phyloP scores from a whole-genome alignment of 53 echinoderm and acorn worm species.

The Hippasteria phrygiana region DNA sequence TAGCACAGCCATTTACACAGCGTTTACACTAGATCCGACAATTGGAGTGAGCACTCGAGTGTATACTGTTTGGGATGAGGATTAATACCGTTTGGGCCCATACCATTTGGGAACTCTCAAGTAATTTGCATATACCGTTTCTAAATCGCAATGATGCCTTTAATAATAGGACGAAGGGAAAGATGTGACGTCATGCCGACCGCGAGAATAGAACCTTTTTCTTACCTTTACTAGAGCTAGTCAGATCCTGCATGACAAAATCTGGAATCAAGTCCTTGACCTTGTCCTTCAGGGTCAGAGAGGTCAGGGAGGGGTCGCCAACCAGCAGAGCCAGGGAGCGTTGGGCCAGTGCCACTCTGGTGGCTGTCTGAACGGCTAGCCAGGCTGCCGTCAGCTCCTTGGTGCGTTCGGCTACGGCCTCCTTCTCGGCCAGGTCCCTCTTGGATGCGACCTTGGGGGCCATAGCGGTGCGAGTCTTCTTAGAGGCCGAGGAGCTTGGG shows the following conservation, averaged over 20 bases:
- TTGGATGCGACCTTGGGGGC: constrained; percentile 51
- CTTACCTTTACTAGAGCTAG: constrained; percentile 56
- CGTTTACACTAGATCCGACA: no score
- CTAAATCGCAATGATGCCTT: no score
- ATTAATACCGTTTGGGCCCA: no score
- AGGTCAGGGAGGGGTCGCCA: constrained; percentile 90
- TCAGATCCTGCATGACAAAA: constrained; percentile 84
- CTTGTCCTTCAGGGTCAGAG: constrained; percentile 73
- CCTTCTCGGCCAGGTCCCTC: constrained; percentile 63
- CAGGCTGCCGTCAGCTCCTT: constrained; percentile 88
- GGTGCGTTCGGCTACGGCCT: constrained; percentile 63
- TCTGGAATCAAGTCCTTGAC: constrained; percentile 75
- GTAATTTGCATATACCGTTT: no score
- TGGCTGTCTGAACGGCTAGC: constrained; percentile 82
- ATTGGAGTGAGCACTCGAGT: no score
- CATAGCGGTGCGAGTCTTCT: constrained; percentile 56
- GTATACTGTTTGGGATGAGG: no score
- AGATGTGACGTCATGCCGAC: no score
- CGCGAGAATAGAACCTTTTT: no score
- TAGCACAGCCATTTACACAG: no score
- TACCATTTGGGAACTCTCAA: no score
- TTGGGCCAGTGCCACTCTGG: constrained; percentile 76
- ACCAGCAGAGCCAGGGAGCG: constrained; percentile 81
- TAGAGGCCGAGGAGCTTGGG: constrained; percentile 66
- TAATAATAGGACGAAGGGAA: no score